Base-by-base conservation (phyloP, 2,113 vertebrate species). In the Perca schrenkii region DNA sequence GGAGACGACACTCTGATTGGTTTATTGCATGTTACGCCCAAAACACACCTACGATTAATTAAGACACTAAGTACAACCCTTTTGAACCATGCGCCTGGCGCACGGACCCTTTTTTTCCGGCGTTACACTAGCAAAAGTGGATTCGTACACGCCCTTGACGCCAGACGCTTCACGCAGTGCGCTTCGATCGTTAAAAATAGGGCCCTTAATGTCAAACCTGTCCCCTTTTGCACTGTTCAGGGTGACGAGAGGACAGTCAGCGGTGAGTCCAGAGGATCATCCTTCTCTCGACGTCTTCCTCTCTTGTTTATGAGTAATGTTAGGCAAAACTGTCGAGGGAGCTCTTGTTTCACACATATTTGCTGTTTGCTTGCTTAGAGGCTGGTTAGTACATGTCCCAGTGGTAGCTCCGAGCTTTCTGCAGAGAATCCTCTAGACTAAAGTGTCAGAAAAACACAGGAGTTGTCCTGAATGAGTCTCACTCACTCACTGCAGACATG, bases 401-500 rank as follows among this genome's bases (percentile, higher is more conserved):
- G 61, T 28, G 10, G 65, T 6, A 53, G 65, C 15, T 60, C 10
- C 54, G 22, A 57, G 22, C 36, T 15, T 46, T 56, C 74, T 21
- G 3, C 5, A 14, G 58, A 57, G 54, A 85, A 82, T 88, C 65
- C 46, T 71, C n/a, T 2, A 43, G 54, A 52, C 43, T 57, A 0
- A 53, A 62, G 22, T 77, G 68, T 80, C 83, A 73, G 66, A 57
- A 54, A 77, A 76, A 67, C 11, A 28, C 60, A 61, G 58, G 19
- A 49, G 56, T 36, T 28, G 19, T 82, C 61, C 65, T 28, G 65
- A 56, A 56, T 8, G 40, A 61, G 65, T 83, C 71, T 74, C 17
- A 25, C 52, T 84, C 77, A 28, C 73, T 85, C 54, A 80, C 46
- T 64, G 77, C 63, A 58, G 72, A 69, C 74, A 82, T 77, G 70